phyloP scores from a whole-genome alignment of 2,888 invertebrate species.

The Drosophila hawaiiensis region DNA sequence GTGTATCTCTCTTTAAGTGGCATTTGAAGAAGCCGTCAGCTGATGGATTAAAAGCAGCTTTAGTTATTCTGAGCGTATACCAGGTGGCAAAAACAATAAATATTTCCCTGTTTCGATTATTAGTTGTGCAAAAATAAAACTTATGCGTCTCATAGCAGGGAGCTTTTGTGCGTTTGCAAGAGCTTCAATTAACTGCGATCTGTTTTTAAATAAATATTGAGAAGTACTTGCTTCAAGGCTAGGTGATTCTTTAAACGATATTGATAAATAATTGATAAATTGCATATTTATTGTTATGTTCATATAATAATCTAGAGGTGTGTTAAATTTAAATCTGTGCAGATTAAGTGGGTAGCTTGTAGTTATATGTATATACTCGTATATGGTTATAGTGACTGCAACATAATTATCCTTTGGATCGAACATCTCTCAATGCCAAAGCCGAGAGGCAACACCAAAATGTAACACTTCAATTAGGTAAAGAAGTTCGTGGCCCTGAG shows the following conservation, averaged over 20 bases:
- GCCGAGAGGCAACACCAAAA: background rate
- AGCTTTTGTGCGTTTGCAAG: background rate
- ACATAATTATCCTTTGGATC: constrained; percentile 3
- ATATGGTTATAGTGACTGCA: background rate
- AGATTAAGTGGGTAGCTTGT: background rate
- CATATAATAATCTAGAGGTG: too few relatives aligned
- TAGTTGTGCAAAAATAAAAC: background rate
- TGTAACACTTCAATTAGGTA: constrained; percentile 10
- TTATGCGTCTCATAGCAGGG: background rate
- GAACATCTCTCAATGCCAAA: constrained; percentile 22
- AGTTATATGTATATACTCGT: background rate
- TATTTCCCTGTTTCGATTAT: background rate
- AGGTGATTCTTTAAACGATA: background rate
- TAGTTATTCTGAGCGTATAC: background rate
- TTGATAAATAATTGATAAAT: background rate
- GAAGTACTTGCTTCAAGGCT: background rate
- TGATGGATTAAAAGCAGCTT: constrained; percentile 1
- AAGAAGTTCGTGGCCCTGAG: constrained; percentile 10
- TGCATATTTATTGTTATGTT: background rate
- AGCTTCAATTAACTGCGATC: background rate
- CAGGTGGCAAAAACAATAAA: constrained; percentile 14
- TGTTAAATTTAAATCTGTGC: background rate
- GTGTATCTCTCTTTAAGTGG: background rate
- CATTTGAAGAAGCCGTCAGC: constrained; percentile 5
- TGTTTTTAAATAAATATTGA: background rate